A percentile compares a stretch with the other conserved stretches of the same genome.
Evolutionary conservation across 1,140 invertebrate species (phyloP).

Genomic region (Lepidurus arcticus): DNA sequence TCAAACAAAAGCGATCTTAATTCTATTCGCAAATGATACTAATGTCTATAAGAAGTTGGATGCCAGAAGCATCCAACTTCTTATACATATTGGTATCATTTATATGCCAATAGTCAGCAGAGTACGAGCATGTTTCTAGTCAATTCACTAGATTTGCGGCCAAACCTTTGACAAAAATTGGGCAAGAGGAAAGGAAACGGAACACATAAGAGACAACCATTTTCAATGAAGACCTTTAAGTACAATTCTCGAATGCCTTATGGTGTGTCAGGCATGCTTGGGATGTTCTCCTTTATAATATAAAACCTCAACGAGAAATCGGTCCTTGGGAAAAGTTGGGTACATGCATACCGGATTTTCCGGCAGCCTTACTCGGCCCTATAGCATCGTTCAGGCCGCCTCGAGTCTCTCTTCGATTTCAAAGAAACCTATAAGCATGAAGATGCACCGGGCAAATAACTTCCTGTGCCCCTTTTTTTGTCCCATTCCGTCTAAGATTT

Average conservation of each 20-base stretch:
- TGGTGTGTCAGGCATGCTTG: slow-evolving; percentile 9
- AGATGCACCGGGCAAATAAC: not conserved
- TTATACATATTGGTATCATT: not conserved
- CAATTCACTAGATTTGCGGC: not conserved
- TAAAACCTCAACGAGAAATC: not conserved
- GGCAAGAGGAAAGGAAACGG: not conserved
- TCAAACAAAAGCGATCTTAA: too few relatives aligned
- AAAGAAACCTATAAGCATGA: slow-evolving; percentile 20
- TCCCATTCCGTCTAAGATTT: not conserved
- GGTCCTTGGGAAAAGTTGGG: not conserved
- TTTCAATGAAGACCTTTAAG: not conserved
- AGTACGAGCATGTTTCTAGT: too few relatives aligned
- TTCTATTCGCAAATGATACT: too few relatives aligned
- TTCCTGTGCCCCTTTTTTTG: not conserved
- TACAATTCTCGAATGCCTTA: not conserved
- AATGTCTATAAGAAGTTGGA: too few relatives aligned
- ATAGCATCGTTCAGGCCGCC: slow-evolving; percentile 8
- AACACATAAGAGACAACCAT: not conserved
- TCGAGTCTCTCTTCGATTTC: slow-evolving; percentile 1
- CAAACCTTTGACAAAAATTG: not conserved
- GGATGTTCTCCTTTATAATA: not conserved
- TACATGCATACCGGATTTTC: slow-evolving; percentile 3
- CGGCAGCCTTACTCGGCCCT: not conserved
- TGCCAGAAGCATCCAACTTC: too few relatives aligned
- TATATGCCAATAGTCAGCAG: too few relatives aligned